These are phyloP conservation scores for Eledone cirrhosa DNA, from an alignment of 2,888 invertebrate species.

Conservation along the genomic window DNA sequence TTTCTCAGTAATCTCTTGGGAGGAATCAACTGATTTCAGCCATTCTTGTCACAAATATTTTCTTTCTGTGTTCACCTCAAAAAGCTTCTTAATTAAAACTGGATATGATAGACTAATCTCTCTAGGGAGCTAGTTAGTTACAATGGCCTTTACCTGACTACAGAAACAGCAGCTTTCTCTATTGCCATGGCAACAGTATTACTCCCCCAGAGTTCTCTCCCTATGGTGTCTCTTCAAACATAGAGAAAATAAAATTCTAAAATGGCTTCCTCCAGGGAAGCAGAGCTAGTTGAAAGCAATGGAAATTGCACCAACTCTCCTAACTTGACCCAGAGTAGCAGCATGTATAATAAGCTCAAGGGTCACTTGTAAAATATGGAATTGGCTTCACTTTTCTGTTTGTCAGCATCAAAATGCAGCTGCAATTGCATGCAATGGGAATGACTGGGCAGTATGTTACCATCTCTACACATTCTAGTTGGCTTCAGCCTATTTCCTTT, in stretches of 20 bases:
- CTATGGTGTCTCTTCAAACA: conserved; percentile 28
- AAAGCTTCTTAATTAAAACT: conserved; percentile 27
- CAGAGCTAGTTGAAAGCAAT: conserved; percentile 1
- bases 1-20: neutral
- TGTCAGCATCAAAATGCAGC: neutral
- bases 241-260: conserved; percentile 17
- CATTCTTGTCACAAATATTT: conserved; percentile 28
- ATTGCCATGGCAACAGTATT: conserved; percentile 23
- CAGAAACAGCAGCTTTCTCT: conserved; percentile 3
- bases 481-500: no score
- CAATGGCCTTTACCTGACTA: conserved; percentile 22
- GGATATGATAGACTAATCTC: conserved; percentile 28
- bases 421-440: neutral
- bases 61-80: conserved; percentile 16
- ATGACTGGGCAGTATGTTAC: no score
- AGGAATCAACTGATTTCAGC: conserved; percentile 27
- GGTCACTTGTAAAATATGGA: conserved; percentile 21
- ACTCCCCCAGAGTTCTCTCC: conserved; percentile 11
- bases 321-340: conserved; percentile 12
- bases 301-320: conserved; percentile 22
- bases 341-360: conserved; percentile 4
- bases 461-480: no score
- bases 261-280: conserved; percentile 29
- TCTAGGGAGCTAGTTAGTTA: conserved; percentile 17
- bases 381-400: neutral